Conservation (phyloP, 2,113 vertebrate genomes). For the Gobio gobio region DNA sequence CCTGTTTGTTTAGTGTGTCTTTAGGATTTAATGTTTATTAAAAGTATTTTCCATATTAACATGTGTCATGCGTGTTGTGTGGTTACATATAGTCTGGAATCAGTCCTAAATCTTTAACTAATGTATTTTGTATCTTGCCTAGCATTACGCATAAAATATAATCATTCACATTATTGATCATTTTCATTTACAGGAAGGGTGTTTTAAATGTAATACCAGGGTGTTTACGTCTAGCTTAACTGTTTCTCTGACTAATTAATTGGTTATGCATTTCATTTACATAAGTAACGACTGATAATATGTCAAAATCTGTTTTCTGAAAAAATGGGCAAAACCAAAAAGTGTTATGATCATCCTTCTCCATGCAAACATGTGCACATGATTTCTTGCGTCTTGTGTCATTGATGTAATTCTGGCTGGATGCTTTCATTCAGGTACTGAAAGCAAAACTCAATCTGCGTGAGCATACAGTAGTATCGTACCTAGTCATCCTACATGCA, state of each 20-base stretch:
- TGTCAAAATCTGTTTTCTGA: neutral
- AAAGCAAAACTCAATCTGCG: conserved; percentile 7
- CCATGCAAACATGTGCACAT: neutral
- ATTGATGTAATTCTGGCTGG: neutral
- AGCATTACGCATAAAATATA: neutral
- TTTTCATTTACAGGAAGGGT: neutral
- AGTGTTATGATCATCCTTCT: neutral
- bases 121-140: neutral
- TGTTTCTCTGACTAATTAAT: neutral
- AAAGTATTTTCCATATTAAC: neutral
- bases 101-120: neutral
- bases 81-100: neutral
- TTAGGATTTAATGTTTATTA: neutral
- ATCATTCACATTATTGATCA: neutral
- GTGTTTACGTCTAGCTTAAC: neutral
- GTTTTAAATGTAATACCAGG: neutral
- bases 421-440: conserved; percentile 12
- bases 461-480: neutral
- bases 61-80: neutral
- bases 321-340: neutral
- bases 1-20: neutral
- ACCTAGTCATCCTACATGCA: neutral
- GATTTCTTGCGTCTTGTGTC: neutral
- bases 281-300: neutral
- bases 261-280: neutral